Percentiles rank a stretch among this genome's conserved stretches.
Conservation (phyloP, 2,888 invertebrate species). For the Harpagoxenus sublaevis region DNA sequence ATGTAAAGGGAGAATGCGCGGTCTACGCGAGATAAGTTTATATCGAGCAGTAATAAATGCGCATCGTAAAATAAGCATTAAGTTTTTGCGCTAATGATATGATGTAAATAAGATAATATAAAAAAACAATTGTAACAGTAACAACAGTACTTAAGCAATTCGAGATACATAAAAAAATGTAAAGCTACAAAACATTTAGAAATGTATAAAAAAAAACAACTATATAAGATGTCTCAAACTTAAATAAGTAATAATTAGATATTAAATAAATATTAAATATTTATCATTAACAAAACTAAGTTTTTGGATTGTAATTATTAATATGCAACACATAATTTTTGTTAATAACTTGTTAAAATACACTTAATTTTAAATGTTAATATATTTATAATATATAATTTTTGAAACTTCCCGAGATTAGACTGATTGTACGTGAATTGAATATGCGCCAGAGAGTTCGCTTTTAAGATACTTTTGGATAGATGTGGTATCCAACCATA, state of each 20-base stretch:
- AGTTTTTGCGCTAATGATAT: conserved; percentile 25
- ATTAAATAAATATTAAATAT: neutral
- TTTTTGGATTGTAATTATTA: neutral
- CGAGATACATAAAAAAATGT: neutral
- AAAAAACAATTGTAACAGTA: neutral
- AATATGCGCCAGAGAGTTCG: conserved; percentile 29
- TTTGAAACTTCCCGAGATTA: neutral
- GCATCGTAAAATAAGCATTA: conserved; percentile 31
- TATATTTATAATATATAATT: conserved; percentile 7
- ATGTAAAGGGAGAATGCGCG: conserved; percentile 30
- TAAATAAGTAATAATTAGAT: neutral
- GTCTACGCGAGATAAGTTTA: conserved; percentile 23
- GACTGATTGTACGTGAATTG: neutral
- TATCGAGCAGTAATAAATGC: conserved; percentile 41
- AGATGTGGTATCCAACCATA: neutral
- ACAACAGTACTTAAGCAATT: neutral
- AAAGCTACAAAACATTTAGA: neutral
- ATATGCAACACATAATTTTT: neutral
- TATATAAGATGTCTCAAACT: neutral
- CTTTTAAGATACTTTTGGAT: conserved; percentile 33
- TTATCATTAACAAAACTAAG: neutral
- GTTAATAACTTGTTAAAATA: neutral
- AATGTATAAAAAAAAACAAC: neutral
- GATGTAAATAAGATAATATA: neutral
- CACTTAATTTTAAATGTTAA: neutral